A percentile compares a stretch with the other conserved stretches of the same genome.
phyloP scores from a whole-genome alignment of 2,888 invertebrate genomes.

The Drosophila tanythrix region DNA sequence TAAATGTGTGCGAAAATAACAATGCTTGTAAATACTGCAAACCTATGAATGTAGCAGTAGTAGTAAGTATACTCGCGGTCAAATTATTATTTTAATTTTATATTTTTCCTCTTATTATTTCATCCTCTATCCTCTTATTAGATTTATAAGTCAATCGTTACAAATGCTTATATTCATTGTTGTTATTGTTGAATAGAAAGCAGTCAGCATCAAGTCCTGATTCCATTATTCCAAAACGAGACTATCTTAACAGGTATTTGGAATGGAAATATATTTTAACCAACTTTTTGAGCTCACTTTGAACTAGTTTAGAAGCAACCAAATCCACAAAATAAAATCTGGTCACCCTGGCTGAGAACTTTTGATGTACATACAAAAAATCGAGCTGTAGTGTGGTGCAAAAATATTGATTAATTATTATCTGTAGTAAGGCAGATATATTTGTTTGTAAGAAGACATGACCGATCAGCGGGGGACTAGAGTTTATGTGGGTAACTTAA shows the following conservation, averaged over 20 bases:
- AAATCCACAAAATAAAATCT: slow-evolving; percentile 15
- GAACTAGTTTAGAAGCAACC: slow-evolving; percentile 17
- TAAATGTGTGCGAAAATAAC: neutral
- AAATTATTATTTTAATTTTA: neutral
- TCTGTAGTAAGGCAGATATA: slow-evolving; percentile 47
- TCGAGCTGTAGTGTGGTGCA: slow-evolving; percentile 62
- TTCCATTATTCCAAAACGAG: slow-evolving; percentile 14
- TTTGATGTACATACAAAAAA: slow-evolving; percentile 76
- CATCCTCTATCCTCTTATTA: neutral
- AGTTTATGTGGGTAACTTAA: slow-evolving; percentile 95
- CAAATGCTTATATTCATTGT: neutral
- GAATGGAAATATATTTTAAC: neutral
- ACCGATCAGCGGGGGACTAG: slow-evolving; percentile 88
- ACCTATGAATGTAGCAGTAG: neutral
- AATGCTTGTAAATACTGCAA: neutral
- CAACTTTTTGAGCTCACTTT: neutral
- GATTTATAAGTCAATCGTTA: neutral
- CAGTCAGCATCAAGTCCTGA: neutral
- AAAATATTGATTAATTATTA: slow-evolving; percentile 73
- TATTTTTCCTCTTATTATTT: too few relatives aligned
- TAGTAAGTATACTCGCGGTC: neutral
- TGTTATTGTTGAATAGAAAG: neutral
- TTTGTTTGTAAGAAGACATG: slow-evolving; percentile 74
- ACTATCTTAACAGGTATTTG: neutral
- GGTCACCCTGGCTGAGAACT: slow-evolving; percentile 59